Evolutionary conservation across 2,888 invertebrate genomes (phyloP).

Genomic region (Ormyrus pomaceus): DNA sequence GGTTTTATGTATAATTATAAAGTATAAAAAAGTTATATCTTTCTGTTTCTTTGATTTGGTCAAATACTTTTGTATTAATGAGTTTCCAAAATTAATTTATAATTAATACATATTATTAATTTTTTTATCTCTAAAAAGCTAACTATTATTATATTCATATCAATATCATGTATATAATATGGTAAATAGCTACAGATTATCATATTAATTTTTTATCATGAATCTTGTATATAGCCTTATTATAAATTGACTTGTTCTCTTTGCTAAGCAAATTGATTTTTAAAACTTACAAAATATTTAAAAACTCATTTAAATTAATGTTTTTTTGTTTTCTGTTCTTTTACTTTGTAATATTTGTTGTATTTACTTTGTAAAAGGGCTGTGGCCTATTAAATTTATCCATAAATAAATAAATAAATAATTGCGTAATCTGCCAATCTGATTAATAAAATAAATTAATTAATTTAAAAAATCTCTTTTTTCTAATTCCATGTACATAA

Average conservation of each 20-base stretch:
- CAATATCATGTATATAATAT: background rate
- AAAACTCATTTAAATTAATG: background rate
- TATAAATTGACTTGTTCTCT: conserved; percentile 4
- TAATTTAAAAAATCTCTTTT: background rate
- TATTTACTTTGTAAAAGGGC: no score
- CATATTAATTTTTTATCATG: conserved; percentile 5
- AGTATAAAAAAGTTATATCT: conserved; percentile 3
- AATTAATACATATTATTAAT: no score
- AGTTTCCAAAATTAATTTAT: conserved; percentile 17
- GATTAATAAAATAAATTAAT: background rate
- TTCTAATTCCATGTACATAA: background rate
- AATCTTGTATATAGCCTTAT: conserved; percentile 12
- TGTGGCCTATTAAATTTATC: no score
- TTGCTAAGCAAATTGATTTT: background rate
- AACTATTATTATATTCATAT: background rate
- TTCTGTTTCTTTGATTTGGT: background rate
- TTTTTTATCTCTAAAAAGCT: conserved; percentile 8
- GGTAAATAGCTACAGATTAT: conserved; percentile 9
- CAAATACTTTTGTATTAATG: conserved; percentile 24
- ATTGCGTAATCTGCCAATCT: background rate
- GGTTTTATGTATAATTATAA: conserved; percentile 29
- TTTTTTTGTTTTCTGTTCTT: background rate
- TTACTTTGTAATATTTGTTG: no score
- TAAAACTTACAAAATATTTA: conserved; percentile 11
- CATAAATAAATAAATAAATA: no score